Evolutionary conservation across 2,888 invertebrate species (phyloP).

Genomic region (Caenorhabditis wallacei): DNA sequence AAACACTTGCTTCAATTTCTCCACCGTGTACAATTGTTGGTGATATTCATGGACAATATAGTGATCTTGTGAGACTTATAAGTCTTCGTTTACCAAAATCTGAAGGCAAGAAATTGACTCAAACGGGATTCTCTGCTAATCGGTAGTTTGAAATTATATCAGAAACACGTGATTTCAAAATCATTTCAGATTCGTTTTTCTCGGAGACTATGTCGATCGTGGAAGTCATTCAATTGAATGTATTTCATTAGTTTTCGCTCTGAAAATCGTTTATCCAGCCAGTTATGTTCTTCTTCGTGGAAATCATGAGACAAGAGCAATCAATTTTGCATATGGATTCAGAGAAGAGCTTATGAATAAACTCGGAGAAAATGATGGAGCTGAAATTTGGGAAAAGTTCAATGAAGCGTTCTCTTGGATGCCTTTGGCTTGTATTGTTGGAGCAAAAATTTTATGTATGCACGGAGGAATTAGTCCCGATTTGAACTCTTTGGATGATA

Average conservation of each 20-base stretch:
- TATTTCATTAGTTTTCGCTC: slow-evolving; percentile 59
- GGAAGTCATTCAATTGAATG: slow-evolving; percentile 64
- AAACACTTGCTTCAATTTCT: slow-evolving; percentile 36
- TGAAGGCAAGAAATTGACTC: slow-evolving; percentile 9
- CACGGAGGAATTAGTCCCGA: slow-evolving; percentile 64
- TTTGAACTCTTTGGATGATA: slow-evolving; percentile 49
- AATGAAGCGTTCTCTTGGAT: slow-evolving; percentile 63
- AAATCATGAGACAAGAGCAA: slow-evolving; percentile 66
- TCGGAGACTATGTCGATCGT: slow-evolving; percentile 67
- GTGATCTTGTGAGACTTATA: slow-evolving; percentile 53
- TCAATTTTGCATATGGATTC: slow-evolving; percentile 71
- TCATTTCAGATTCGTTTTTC: slow-evolving; percentile 56
- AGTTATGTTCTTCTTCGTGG: slow-evolving; percentile 64
- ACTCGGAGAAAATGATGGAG: slow-evolving; percentile 30
- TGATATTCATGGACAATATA: slow-evolving; percentile 65
- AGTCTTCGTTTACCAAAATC: slow-evolving; percentile 12
- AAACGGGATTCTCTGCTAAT: slow-evolving; percentile 5
- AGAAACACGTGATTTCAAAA: not conserved
- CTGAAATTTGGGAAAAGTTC: slow-evolving; percentile 56
- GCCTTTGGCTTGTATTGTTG: slow-evolving; percentile 61
- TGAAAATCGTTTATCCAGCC: slow-evolving; percentile 56
- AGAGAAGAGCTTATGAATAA: slow-evolving; percentile 42
- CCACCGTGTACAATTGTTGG: slow-evolving; percentile 62
- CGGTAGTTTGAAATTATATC: not conserved
- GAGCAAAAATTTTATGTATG: slow-evolving; percentile 64